Evolutionary conservation across 2,797 vertebrate species (phyloP).

Genomic region (Melanotaenia pygmaea): DNA sequence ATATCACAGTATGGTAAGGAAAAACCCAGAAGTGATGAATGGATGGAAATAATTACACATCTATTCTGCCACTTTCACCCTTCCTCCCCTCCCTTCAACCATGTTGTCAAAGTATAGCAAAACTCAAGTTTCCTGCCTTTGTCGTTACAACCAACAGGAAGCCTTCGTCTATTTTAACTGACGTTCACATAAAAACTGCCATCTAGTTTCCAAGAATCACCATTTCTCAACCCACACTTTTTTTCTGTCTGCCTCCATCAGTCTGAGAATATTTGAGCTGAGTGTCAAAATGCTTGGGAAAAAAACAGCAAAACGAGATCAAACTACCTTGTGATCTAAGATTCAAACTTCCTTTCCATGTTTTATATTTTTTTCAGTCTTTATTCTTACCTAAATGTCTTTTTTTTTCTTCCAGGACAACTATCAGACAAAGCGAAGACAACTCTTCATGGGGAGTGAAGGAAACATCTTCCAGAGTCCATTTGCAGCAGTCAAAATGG

Average conservation of each 20-base stretch:
- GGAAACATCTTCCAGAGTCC: conserved; percentile 17
- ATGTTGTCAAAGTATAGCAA: conserved; percentile 24
- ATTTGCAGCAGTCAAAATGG: conserved; percentile 34
- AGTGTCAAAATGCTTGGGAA: conserved; percentile 8
- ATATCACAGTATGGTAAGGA: neutral
- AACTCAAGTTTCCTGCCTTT: conserved; percentile 63
- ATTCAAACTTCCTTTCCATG: neutral
- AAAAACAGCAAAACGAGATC: neutral
- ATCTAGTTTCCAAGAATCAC: conserved; percentile 68
- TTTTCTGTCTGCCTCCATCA: conserved; percentile 26
- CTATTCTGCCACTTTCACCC: conserved; percentile 8
- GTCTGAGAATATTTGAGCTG: conserved; percentile 22
- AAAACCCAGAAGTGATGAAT: neutral
- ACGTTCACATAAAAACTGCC: conserved; percentile 41
- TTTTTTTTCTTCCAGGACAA: conserved; percentile 45
- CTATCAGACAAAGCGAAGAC: conserved; percentile 12
- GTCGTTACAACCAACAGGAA: conserved; percentile 68
- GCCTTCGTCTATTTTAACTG: conserved; percentile 53
- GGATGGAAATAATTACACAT: conserved; percentile 16
- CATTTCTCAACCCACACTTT: conserved; percentile 45
- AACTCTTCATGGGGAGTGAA: neutral
- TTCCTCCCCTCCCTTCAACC: neutral
- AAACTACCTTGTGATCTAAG: neutral
- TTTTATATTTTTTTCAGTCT: neutral
- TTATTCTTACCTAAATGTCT: neutral